Evolutionary conservation across 2,888 invertebrate genomes (phyloP), one percentile per base, ranked within the genome.

Genomic region (Timema cristinae): DNA sequence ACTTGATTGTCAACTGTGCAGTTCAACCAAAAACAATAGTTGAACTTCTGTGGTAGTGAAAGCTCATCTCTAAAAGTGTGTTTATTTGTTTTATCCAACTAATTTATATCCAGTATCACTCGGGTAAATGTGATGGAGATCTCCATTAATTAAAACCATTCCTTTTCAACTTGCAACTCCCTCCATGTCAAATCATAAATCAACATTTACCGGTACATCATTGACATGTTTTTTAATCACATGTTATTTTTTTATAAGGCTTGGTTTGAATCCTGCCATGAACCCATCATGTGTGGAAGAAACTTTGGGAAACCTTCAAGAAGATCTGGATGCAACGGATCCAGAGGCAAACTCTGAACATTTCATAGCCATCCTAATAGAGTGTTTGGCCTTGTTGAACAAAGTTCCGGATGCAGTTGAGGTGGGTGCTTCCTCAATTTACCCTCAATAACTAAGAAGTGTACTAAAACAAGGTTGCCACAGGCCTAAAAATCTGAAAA

Each of bases 331-430:
- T 77, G 80, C 84, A n/a, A 77, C 83, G 32, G 87, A 88, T 80
- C 85, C 87, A 2, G 88, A 89, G 77, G 83, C 87, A 68, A 87
- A 88, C 80, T 85, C 89, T 67, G 87, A 87, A 75, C 88, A 90
- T 79, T 91, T 90, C 74, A 89, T 95, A 79, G 90, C 92, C 78
- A 88, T 92, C 77, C 86, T 95, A 63, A 88, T 95, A 0, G 94
- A 96, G 80, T 95, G 95, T 74, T 86, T 97, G 69, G 92, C 91
- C 13, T 88, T 93, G 73, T 83, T 97, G 74, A 91, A 91, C 69
- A 93, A 93, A 81, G 85, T 96, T 77, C 91, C 93, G 70, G 94
- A 93, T 78, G 92, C 94, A 47, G 87, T 95, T 54, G 94, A 95
- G 85, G 92, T 91, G 81, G 77, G 80, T 48, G 32, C 50, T 32